Conservation (phyloP, 2,888 invertebrate species). For the Sialis fuliginosa region DNA sequence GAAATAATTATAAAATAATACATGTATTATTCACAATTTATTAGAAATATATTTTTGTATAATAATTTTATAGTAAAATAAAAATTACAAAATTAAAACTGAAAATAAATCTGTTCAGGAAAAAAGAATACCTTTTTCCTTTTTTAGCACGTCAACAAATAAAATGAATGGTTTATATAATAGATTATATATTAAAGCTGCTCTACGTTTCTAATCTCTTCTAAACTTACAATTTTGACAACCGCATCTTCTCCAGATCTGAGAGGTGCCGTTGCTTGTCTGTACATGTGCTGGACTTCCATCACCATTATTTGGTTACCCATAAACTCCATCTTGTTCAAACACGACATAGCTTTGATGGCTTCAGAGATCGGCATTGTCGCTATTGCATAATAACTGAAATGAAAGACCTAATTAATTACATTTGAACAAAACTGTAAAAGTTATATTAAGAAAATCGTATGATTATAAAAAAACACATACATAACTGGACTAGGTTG, state of each 20-base stretch:
- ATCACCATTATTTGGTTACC: not conserved
- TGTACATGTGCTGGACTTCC: not conserved
- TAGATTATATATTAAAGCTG: too few species aligned
- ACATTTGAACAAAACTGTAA: not conserved
- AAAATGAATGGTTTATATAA: too few species aligned
- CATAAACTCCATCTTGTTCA: not conserved
- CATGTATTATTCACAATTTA: too few species aligned
- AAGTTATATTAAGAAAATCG: not conserved
- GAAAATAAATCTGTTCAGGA: too few species aligned
- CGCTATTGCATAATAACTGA: not conserved
- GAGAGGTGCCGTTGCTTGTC: not conserved
- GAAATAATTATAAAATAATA: too few species aligned
- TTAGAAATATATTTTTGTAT: too few species aligned
- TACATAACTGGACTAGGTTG: too few species aligned
- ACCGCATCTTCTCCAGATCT: not conserved
- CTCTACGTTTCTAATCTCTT: not conserved
- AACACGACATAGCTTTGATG: not conserved
- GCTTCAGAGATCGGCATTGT: not conserved
- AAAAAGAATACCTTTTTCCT: too few species aligned
- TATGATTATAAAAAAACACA: not conserved
- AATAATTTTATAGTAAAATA: too few species aligned
- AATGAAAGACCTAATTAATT: not conserved
- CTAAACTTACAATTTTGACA: not conserved
- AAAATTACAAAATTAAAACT: too few species aligned
- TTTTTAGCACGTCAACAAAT: too few species aligned